Percentiles rank a stretch among this genome's conserved stretches.
phyloP scores from a whole-genome alignment of 2,113 vertebrate species.

The Psephotus haematonotus region DNA sequence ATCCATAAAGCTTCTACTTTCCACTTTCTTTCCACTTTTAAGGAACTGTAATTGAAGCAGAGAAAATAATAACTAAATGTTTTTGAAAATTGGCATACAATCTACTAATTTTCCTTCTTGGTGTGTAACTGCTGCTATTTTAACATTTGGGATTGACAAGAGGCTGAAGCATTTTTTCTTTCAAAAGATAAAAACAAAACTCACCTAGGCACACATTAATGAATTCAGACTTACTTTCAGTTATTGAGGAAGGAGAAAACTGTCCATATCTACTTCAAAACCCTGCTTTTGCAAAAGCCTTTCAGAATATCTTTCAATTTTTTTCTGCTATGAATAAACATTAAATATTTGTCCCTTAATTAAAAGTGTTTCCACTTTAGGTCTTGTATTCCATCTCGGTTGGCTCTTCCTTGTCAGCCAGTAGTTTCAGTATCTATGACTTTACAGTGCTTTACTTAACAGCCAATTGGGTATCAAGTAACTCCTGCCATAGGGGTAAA shows the following conservation, averaged over 20 bases:
- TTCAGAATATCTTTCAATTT: background rate
- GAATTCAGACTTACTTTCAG: background rate
- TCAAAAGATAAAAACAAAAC: background rate
- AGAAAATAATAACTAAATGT: background rate
- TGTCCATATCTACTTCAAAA: background rate
- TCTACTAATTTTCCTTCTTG: background rate
- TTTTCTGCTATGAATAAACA: background rate
- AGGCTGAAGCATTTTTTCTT: background rate
- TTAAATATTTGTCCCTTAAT: slow-evolving; percentile 25
- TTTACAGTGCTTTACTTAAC: background rate
- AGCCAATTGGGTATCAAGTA: background rate
- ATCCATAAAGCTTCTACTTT: background rate
- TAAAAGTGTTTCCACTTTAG: slow-evolving; percentile 48
- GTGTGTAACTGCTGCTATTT: background rate
- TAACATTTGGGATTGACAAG: background rate
- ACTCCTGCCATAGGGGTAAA: background rate
- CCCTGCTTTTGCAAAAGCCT: background rate
- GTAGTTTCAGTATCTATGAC: slow-evolving; percentile 39
- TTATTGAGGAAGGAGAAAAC: background rate
- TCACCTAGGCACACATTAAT: background rate
- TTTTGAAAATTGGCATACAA: background rate
- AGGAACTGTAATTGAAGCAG: background rate
- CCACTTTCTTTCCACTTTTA: background rate
- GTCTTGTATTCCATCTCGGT: background rate
- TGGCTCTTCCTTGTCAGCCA: background rate